Evolutionary conservation across 2,113 vertebrate species (phyloP).

Genomic region (Psammodynastes pulverulentus): DNA sequence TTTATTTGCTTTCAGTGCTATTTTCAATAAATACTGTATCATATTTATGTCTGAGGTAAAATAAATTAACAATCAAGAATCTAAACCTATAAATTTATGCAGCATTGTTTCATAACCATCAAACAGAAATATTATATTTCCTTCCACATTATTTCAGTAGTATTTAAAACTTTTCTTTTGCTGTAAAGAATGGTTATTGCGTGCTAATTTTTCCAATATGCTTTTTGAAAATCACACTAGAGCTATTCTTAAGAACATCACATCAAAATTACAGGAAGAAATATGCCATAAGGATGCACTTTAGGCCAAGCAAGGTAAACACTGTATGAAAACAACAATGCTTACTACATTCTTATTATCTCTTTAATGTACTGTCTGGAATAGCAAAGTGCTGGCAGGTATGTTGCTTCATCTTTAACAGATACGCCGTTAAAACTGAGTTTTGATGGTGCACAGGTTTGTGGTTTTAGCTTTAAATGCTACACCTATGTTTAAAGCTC

Average conservation of each 20-base stretch:
- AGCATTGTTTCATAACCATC: slow-evolving; percentile 57
- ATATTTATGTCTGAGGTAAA: slow-evolving; percentile 75
- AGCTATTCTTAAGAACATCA: slow-evolving; percentile 55
- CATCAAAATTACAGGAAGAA: slow-evolving; percentile 52
- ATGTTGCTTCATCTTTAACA: background rate
- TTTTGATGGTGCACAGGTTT: background rate
- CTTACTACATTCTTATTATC: slow-evolving; percentile 42
- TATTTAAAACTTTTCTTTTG: slow-evolving; percentile 39
- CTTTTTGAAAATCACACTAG: slow-evolving; percentile 55
- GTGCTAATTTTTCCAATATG: slow-evolving; percentile 54
- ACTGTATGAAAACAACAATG: slow-evolving; percentile 34
- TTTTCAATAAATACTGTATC: slow-evolving; percentile 65
- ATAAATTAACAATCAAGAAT: slow-evolving; percentile 58
- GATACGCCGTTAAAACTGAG: background rate
- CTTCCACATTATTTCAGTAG: slow-evolving; percentile 46
- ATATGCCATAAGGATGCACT: slow-evolving; percentile 59
- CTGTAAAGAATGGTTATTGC: slow-evolving; percentile 64
- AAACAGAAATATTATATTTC: slow-evolving; percentile 54
- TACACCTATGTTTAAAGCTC: background rate
- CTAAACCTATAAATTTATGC: slow-evolving; percentile 59
- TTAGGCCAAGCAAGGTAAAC: slow-evolving; percentile 57
- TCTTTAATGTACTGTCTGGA: slow-evolving; percentile 36
- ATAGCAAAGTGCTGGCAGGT: slow-evolving; percentile 34
- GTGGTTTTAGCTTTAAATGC: slow-evolving; percentile 24
- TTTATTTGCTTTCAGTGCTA: slow-evolving; percentile 75